Conservation (phyloP, 2,888 invertebrate genomes). For the Drosophila picticornis region DNA sequence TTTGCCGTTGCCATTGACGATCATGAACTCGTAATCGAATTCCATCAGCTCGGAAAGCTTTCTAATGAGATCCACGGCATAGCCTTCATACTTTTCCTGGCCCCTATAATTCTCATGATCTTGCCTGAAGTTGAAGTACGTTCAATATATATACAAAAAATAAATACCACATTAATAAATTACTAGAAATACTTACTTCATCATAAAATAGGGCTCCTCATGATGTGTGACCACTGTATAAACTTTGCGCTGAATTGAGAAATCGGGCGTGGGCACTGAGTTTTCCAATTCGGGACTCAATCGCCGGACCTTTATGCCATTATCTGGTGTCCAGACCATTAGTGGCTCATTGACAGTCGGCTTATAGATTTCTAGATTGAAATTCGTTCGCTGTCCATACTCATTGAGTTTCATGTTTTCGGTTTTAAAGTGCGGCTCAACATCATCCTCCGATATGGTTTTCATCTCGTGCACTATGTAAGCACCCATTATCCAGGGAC, state of each 20-base stretch:
- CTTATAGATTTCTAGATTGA: slow-evolving; percentile 86
- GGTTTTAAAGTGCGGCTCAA: slow-evolving; percentile 87
- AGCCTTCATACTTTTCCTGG: slow-evolving; percentile 93
- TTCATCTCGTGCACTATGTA: slow-evolving; percentile 89
- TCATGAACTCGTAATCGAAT: slow-evolving; percentile 90
- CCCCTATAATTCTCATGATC: slow-evolving; percentile 86
- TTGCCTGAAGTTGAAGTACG: slow-evolving; percentile 65
- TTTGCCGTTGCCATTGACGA: slow-evolving; percentile 90
- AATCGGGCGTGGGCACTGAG: slow-evolving; percentile 84
- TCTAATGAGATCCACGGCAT: slow-evolving; percentile 95
- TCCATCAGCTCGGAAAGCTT: slow-evolving; percentile 90
- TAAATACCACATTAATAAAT: slow-evolving; percentile 82
- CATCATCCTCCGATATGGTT: slow-evolving; percentile 88
- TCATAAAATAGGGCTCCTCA: slow-evolving; percentile 91
- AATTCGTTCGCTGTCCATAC: slow-evolving; percentile 87
- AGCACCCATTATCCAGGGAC: slow-evolving; percentile 87
- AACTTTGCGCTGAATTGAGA: slow-evolving; percentile 87
- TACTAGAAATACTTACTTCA: slow-evolving; percentile 83
- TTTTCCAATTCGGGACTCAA: slow-evolving; percentile 52
- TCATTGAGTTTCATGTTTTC: slow-evolving; percentile 86
- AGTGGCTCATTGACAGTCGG: slow-evolving; percentile 85
- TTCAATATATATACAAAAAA: slow-evolving; percentile 71
- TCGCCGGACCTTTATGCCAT: slow-evolving; percentile 66
- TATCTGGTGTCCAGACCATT: slow-evolving; percentile 83
- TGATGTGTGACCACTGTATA: slow-evolving; percentile 90